Base-by-base conservation (phyloP, 2,888 invertebrate species). In the Parapristionchus giblindavisi region DNA sequence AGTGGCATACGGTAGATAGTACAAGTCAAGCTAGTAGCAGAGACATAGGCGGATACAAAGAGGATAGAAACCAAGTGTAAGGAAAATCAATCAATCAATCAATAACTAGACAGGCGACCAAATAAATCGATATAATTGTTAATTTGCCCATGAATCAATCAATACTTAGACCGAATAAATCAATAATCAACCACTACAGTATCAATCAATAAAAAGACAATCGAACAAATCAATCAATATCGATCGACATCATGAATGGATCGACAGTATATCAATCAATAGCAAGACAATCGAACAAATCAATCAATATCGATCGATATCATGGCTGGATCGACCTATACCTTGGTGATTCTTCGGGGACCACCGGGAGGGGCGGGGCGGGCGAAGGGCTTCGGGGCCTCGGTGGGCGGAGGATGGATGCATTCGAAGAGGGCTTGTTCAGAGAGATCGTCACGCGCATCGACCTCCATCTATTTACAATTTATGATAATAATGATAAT, bases 361-460 rank as follows among this genome's bases (percentile, higher is more conserved):
- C 86, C 87, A 27, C 83, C 79, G 51, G 97, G 98, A 11, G 96
- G 96, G 90, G 95, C 96, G 1, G 98, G 98, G 89, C 96, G 96
- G 77, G 94, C 94, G 91, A 98, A 98, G 85, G 95, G 94, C 27
- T 94, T 94, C 38, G 81, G 79, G 1, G 79, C 61, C 75, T 80
- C 79, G n/a, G 75, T 77, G 54, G 79, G 80, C 32, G 82, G 73
- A 27, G 84, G 83, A 56, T 94, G 91, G 88, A 93, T 93, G 86
- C 93, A 92, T 89, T 94, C 94, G 0, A 97, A 97, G 89, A 98
- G 96, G 76, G 98, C 92, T 90, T 96, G 95, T 85, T 96, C 95
- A 88, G 94, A 92, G 21, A 98, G 90, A 89, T 92, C 95, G 83
- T 93, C 93, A 89, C 95, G 94, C 0, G 94, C 94, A 79, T 99